A percentile compares a stretch with the other conserved stretches of the same genome.
These are phyloP conservation scores for Pterophyllum scalare DNA, from an alignment of 2,113 vertebrate genomes.

Conservation along the genomic window DNA sequence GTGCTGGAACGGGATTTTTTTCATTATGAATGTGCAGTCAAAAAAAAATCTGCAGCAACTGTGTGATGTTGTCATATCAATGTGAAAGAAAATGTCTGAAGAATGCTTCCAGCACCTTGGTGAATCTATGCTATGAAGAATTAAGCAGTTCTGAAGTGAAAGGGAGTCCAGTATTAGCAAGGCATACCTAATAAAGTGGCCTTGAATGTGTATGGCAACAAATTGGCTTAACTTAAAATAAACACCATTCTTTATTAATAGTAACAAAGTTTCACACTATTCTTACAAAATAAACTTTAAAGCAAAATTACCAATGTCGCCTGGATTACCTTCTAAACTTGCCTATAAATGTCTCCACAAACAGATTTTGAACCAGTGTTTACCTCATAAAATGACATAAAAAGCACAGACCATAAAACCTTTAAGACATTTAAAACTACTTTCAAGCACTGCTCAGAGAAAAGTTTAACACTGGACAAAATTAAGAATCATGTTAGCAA, in stretches of 20 bases:
- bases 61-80: background rate
- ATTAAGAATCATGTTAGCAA: background rate
- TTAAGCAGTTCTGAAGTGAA: background rate
- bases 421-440: constrained; percentile 31
- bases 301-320: constrained; percentile 21
- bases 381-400: constrained; percentile 54
- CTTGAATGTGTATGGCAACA: background rate
- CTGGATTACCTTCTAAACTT: constrained; percentile 44
- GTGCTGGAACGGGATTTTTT: background rate
- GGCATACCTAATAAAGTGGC: background rate
- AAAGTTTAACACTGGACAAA: background rate
- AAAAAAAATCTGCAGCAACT: background rate
- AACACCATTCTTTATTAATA: background rate
- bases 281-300: constrained; percentile 15
- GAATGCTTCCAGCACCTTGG: background rate
- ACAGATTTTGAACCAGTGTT: constrained; percentile 52
- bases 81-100: background rate
- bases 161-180: background rate
- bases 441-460: constrained; percentile 25
- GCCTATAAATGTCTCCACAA: constrained; percentile 47
- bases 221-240: background rate
- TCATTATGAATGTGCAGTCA: background rate
- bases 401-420: constrained; percentile 38
- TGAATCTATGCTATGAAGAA: background rate
- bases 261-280: background rate